These are phyloP conservation scores for Neopipo cinnamomea DNA, from an alignment of 2,113 vertebrate species.

Conservation along the genomic window DNA sequence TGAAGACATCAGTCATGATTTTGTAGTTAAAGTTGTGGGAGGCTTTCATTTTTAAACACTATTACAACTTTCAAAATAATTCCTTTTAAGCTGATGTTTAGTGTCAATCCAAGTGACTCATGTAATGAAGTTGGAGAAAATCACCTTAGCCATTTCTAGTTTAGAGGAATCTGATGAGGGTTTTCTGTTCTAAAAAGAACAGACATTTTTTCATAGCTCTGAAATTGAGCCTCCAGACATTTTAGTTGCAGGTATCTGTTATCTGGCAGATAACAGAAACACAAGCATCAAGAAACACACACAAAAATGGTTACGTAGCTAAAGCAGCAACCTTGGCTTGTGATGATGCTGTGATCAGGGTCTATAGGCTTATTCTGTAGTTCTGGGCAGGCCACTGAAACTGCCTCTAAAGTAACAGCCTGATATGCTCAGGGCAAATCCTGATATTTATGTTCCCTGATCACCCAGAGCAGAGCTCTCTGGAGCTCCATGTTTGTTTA, in stretches of 20 bases:
- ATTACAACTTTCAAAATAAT: constrained; percentile 66
- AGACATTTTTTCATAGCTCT: background rate
- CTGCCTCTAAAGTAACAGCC: background rate
- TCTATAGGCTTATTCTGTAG: background rate
- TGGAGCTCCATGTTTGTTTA: background rate
- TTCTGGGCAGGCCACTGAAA: background rate
- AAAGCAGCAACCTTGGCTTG: background rate
- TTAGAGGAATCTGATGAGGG: background rate
- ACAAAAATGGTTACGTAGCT: background rate
- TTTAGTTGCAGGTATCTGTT: background rate
- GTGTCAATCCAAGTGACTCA: constrained; percentile 55
- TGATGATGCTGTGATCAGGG: background rate
- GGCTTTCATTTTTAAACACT: constrained; percentile 53
- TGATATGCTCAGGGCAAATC: background rate
- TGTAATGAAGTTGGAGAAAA: constrained; percentile 18
- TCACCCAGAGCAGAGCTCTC: background rate
- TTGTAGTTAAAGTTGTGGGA: constrained; percentile 57
- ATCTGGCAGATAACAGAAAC: background rate
- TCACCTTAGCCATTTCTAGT: constrained; percentile 15
- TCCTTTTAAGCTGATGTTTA: constrained; percentile 48
- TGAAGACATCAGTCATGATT: constrained; percentile 44
- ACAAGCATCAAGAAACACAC: background rate
- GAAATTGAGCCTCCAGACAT: background rate
- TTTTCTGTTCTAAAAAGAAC: background rate
- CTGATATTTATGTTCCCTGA: background rate